Evolutionary conservation across 2,797 vertebrate genomes (phyloP), one percentile per base, ranked within the genome.

Genomic region (Chelon labrosus): DNA sequence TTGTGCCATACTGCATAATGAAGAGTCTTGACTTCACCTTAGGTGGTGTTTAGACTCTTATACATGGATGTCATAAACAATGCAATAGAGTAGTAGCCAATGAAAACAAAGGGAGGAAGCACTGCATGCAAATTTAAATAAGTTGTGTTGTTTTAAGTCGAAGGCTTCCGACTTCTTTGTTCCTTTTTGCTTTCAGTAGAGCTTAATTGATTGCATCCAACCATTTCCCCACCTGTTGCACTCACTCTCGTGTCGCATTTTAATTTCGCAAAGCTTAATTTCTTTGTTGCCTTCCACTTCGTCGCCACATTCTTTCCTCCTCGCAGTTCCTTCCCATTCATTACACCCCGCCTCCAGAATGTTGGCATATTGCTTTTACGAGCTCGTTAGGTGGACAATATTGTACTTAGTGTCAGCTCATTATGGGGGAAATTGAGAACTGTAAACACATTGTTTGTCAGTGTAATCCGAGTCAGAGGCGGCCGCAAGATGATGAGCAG

Each of bases 331-430:
- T 83, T 85, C 77, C 80, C 76, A 89, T 90, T 83, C 85, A 85
- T 90, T 89, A 79, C 59, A 67, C 56, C 39, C 70, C 62, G 86
- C 72, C 78, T 80, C 77, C 76, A 86, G 72, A 91, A 88, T 73
- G 88, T 60, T 77, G 82, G 62, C 84, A 85, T 89, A 90, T 90
- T 93, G 84, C 73, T 75, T 93, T 93, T 90, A 89, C 42, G 73
- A 91, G 90, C 88, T 91, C 41, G 77, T 93, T 93, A 91, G 78
- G 60, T 77, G 76, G 79, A 89, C 88, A 91, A 89, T 89, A 88
- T 92, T 93, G 81, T 90, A 78, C 86, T 92, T 89, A 90, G 85
- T 87, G 73, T 85, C 80, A 86, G 88, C 80, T 91, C 84, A 85
- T 94, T 93, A 91, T 65, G 69, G 70, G 67, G 56, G 63, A 82